Conservation (phyloP, 2,888 invertebrate species). For the Eurois occulta region DNA sequence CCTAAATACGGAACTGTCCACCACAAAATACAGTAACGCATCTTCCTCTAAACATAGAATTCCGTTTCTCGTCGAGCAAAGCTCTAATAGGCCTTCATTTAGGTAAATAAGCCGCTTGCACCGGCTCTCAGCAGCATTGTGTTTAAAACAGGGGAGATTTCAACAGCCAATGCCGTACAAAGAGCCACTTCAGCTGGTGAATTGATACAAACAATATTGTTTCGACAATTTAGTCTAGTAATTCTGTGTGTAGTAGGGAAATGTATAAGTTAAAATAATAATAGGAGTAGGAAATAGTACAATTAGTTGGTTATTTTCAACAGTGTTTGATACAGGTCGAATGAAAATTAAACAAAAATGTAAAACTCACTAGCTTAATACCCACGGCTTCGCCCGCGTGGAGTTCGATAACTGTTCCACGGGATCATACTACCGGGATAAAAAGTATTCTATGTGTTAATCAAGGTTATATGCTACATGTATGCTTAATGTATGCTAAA, state of each 20-base stretch:
- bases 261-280: background rate
- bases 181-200: conserved; percentile 35
- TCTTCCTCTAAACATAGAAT: conserved; percentile 20
- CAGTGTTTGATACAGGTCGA: background rate
- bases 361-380: too few species aligned
- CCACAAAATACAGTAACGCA: conserved; percentile 17
- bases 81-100: conserved; percentile 53
- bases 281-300: background rate
- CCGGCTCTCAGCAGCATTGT: conserved; percentile 37
- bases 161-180: conserved; percentile 48
- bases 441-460: too few species aligned
- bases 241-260: background rate
- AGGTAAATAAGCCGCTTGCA: conserved; percentile 53
- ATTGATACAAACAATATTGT: conserved; percentile 54
- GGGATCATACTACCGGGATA: too few species aligned
- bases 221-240: conserved; percentile 24
- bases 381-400: too few species aligned
- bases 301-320: background rate
- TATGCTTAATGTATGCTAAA: too few species aligned
- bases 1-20: conserved; percentile 23
- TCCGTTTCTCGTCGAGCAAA: conserved; percentile 30
- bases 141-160: conserved; percentile 42
- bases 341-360: background rate
- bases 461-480: too few species aligned
- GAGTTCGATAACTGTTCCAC: too few species aligned